Evolutionary conservation across 2,113 vertebrate genomes (phyloP).

Genomic region (Macaca nemestrina): DNA sequence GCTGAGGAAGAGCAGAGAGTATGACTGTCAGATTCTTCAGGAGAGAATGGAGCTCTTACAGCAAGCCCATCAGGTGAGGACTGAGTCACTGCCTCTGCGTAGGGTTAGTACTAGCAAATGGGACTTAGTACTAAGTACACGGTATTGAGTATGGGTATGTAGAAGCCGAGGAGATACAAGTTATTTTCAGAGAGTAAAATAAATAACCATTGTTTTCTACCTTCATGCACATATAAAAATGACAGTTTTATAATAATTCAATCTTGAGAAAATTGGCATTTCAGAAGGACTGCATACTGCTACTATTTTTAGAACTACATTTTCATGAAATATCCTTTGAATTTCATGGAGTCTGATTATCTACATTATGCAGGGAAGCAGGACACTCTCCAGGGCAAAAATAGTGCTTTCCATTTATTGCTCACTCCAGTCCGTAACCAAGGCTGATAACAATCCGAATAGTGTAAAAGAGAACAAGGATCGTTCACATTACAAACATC

Average conservation of each 20-base stretch:
- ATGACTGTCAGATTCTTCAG: slow-evolving; percentile 97
- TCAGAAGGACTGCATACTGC: background rate
- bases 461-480: background rate
- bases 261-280: background rate
- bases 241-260: background rate
- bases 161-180: background rate
- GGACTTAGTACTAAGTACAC: background rate
- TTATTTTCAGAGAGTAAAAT: background rate
- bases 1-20: slow-evolving; percentile 98
- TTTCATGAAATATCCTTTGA: background rate
- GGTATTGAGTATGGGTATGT: background rate
- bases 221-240: background rate
- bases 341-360: background rate
- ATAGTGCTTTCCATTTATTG: background rate
- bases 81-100: accelerated
- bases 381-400: background rate
- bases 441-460: background rate
- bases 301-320: background rate
- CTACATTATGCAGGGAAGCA: background rate
- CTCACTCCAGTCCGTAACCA: background rate
- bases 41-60: slow-evolving; percentile 99
- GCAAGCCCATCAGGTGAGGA: slow-evolving; percentile 96
- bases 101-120: background rate
- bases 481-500: background rate
- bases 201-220: background rate